Conservation (phyloP, 2,113 vertebrate genomes). For the Mormyrus lacerda region DNA sequence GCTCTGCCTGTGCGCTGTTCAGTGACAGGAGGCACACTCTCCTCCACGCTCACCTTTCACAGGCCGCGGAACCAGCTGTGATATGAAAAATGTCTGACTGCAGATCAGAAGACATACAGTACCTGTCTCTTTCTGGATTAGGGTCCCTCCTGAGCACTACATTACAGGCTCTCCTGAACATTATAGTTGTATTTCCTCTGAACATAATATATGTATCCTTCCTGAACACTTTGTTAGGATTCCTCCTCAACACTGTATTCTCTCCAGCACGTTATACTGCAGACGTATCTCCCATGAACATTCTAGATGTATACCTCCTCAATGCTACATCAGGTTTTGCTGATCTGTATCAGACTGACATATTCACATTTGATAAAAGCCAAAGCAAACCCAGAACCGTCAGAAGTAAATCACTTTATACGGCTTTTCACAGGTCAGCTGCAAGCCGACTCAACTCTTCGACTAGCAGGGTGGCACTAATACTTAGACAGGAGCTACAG, state of each 20-base stretch:
- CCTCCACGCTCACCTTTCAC: background rate
- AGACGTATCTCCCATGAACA: background rate
- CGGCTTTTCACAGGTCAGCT: background rate
- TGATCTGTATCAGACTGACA: background rate
- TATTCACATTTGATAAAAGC: background rate
- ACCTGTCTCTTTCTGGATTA: background rate
- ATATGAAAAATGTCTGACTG: background rate
- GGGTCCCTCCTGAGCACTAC: background rate
- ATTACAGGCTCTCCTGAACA: background rate
- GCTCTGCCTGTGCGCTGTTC: background rate
- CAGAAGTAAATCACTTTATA: background rate
- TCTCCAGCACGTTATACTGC: background rate
- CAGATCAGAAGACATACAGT: background rate
- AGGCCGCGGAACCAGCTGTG: background rate
- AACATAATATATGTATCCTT: background rate
- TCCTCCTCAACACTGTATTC: background rate
- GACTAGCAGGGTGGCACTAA: background rate
- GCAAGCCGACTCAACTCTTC: background rate
- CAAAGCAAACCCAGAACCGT: background rate
- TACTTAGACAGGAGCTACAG: background rate
- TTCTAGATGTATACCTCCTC: background rate
- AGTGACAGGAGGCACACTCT: background rate
- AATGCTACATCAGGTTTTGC: background rate
- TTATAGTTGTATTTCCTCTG: background rate
- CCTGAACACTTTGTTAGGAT: background rate